Base-by-base conservation (phyloP, 2,113 vertebrate genomes). In the Bubo blakistoni region DNA sequence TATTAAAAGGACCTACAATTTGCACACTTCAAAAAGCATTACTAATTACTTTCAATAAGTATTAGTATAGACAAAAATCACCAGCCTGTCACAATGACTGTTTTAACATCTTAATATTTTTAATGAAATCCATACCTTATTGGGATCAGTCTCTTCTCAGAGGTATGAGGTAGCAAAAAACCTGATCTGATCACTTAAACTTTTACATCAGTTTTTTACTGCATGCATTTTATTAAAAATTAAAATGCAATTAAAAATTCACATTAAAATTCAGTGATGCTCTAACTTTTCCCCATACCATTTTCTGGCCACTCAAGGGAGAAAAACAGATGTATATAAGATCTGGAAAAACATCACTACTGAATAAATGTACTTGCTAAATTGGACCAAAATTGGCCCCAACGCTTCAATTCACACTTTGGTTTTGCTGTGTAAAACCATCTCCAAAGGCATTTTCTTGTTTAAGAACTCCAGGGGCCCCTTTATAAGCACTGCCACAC, bases 221-320 rank as follows among this genome's bases (percentile, higher is more conserved):
- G 92, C 55, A 83, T 22, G 13, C 4, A 30, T 96, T 95, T 95
- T 94, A 83, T 94, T 93, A 94, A 96, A 98, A 96, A 95, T 88
- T 92, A 92, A 90, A 96, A 94, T 73, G 42, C 42, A 90, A 84
- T 91, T 54, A 67, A 91, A 86, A 96, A 90, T 8, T 73, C 71
- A 71, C 46, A 95, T 97, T 95, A 96, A 93, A 93, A 57, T 91
- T 95, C 80, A 95, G 29, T 78, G 80, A 94, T 81, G 27, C 55
- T 96, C 38, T 92, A 88, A 77, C 65, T 96, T 94, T 96, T 84
- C 47, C 58, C 77, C 62, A 63, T 30, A 78, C 14, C 22, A 57
- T 90, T 96, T 96, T 92, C 71, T 84, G 51, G 46, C 36, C 42
- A 86, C 65, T 9, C 85, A 32, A 55, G 74, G 38, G 84, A 97